phyloP scores from a whole-genome alignment of 2,888 invertebrate species.

The Drosophila nr. perissopoda region DNA sequence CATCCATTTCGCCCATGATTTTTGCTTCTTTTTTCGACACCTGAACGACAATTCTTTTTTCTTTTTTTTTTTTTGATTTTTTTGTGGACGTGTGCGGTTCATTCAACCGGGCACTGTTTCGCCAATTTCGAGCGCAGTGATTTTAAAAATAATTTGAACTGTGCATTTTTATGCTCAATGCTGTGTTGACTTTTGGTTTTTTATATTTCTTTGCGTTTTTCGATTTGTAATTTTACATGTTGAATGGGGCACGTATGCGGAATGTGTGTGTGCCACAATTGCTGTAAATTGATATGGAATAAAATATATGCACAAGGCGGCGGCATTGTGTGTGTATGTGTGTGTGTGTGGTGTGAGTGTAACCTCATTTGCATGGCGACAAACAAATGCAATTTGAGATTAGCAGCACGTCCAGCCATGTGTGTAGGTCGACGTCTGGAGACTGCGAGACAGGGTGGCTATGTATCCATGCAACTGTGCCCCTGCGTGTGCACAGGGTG shows the following conservation, averaged over 20 bases:
- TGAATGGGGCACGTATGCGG: slow-evolving; percentile 19
- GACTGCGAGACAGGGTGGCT: background rate
- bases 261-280: slow-evolving; percentile 50
- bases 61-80: background rate
- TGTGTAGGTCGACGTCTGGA: slow-evolving; percentile 22
- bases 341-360: slow-evolving; percentile 15
- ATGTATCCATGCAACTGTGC: background rate
- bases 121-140: slow-evolving; percentile 34
- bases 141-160: slow-evolving; percentile 58
- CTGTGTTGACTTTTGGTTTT: slow-evolving; percentile 6
- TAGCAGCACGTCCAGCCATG: slow-evolving; percentile 36
- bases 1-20: background rate
- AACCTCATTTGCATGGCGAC: slow-evolving; percentile 59
- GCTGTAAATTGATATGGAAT: slow-evolving; percentile 66
- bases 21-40: slow-evolving; percentile 21
- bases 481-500: background rate
- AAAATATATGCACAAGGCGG: slow-evolving; percentile 1
- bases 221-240: slow-evolving; percentile 19
- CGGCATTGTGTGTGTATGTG: background rate
- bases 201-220: slow-evolving; percentile 2
- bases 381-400: slow-evolving; percentile 70
- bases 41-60: slow-evolving; percentile 17
- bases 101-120: slow-evolving; percentile 45
- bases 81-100: slow-evolving; percentile 30
- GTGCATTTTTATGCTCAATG: slow-evolving; percentile 11